Base-by-base conservation (phyloP, 53 echinoderm and acorn worm genomes). In the Patiria pectinifera region DNA sequence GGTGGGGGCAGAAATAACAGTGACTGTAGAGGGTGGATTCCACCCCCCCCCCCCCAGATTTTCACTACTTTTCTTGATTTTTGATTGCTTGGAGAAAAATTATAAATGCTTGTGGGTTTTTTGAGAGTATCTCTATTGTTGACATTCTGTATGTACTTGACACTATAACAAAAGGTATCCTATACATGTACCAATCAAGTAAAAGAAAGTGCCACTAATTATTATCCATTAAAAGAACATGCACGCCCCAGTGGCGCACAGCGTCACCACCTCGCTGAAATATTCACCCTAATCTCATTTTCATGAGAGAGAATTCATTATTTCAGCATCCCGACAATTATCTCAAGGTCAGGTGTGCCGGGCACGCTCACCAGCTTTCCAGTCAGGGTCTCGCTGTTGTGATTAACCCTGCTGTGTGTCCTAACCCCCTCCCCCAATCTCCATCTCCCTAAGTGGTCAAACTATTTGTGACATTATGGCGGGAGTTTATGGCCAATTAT, bases 261-360 rank as follows among this genome's bases (percentile, higher is more conserved):
- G 53, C 53, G 53, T 53, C 8, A 8, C 53, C 53, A 53, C 53
- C 69, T 69, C 16, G 16, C 14, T 69, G 69, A 69, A 69, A 69
- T 69, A 69, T 69, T 69, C 14, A 69, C 3, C 21, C 69, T 18
- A 69, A 24, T 74, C 74, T 23, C 24, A 23, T 21, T 74, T 24
- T 21, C 74, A n/a, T 74, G 22, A 74, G 74, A 74, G 74, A n/a
- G 24, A 24, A 74, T 74, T 23, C 74, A 74, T 74, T 74, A 74
- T 2, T 74, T n/a, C 9, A 74, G 22, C 19, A 74, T 74, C 74
- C 15, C 4, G 18, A 74, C 74, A 9, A n/a, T 23, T 9, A n/a
- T 74, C 9, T 74, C 74, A 74, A 74, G 74, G 74, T 74, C 24
- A 24, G 24, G 19, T 10, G 18, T 18, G 74, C 24, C 3, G 3